phyloP scores from a whole-genome alignment of 2,797 vertebrate species.

The Poliocrania exsul region DNA sequence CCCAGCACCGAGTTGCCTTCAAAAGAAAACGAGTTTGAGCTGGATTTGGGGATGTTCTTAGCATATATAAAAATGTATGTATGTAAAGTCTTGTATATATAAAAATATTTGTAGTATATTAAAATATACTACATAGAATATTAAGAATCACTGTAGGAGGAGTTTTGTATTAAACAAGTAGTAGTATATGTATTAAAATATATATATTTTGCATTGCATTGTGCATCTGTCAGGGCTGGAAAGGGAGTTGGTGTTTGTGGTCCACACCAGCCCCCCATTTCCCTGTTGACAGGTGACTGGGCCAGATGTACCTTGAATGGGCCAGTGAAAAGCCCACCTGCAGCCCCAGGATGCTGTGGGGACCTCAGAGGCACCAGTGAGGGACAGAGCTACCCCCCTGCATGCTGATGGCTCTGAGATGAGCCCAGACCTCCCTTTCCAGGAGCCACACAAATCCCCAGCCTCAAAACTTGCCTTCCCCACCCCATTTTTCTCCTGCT shows the following conservation, averaged over 20 bases:
- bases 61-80: rapidly evolving
- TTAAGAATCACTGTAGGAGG: background rate
- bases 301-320: background rate
- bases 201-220: rapidly evolving
- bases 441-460: background rate
- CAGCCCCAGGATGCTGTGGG: rapidly evolving
- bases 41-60: background rate
- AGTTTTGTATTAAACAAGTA: background rate
- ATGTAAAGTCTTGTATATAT: too few species aligned
- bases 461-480: background rate
- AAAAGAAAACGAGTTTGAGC: background rate
- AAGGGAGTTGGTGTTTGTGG: background rate
- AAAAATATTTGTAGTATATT: background rate
- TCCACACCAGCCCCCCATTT: rapidly evolving
- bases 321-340: background rate
- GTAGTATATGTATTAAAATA: background rate
- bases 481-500: background rate
- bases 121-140: background rate
- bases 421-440: background rate
- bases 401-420: background rate
- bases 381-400: background rate
- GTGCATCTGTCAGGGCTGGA: background rate
- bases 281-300: background rate
- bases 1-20: background rate
- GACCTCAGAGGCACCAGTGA: background rate